Evolutionary conservation across 1,140 invertebrate species (phyloP), one percentile per base, ranked within the genome.

Genomic region (Drosophila ananassae): DNA sequence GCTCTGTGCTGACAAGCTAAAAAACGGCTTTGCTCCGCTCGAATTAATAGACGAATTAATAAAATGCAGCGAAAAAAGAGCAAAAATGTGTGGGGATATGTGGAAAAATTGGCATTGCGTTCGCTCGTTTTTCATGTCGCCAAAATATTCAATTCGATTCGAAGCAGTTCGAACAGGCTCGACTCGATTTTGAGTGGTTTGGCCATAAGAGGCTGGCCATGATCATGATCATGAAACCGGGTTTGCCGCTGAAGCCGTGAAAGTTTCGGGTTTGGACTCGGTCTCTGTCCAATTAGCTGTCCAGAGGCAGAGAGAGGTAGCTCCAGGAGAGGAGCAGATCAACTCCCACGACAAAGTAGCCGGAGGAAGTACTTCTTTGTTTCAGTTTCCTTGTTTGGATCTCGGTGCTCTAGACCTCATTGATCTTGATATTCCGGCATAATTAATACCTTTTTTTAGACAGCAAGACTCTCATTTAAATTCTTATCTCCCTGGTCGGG

Each of bases 141-240:
- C 53, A 44, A 62, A 52, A 48, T 25, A 57, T 50, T 55, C 54
- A 10, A 58, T 25, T 8, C 44, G 41, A 50, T 52, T 13, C 50
- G 46, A 53, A 24, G 52, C 41, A 62, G 34, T 41, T 54, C 61
- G 55, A 76, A 76, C 73, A 56, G 73, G 73, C 72, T 56, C 37
- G 63, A 76, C 73, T 76, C 57, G 73, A 76, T 76, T 61, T 55
- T 39, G 37, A 76, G 73, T 76, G 50, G 73, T 39, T 67, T 76
- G 73, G 34, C 73, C 72, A 75, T 60, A 68, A 22, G 32, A 28
- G 22, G 12, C 6, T 53, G 57, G 56, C 56, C 67, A 61, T 61
- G 67, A 68, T 30, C 51, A 56, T 37, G 24, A 32, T 30, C 51
- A 56, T 37, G 24, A 32, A 51, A 44, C 17, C 41, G 13, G 3